These are phyloP conservation scores for Prunella fulvescens DNA, from an alignment of 2,113 vertebrate genomes.

Conservation along the genomic window DNA sequence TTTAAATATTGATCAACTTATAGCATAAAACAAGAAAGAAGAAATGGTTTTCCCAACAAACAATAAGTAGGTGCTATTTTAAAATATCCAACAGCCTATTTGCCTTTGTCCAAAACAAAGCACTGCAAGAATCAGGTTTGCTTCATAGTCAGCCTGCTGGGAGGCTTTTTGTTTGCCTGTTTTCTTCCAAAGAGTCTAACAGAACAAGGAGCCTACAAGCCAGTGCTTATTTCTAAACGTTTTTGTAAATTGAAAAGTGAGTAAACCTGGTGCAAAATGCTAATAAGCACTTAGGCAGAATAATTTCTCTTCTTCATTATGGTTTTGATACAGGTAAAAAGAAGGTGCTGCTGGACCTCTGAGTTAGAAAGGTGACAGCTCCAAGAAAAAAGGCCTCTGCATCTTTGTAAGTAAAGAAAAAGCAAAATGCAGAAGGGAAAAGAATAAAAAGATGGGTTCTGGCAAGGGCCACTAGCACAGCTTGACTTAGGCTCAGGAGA, in stretches of 20 bases:
- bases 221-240: not conserved
- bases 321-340: not conserved
- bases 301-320: not conserved
- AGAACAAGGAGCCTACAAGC: not conserved
- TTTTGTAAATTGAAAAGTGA: not conserved
- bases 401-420: not conserved
- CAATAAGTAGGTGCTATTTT: not conserved
- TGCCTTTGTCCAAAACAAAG: not conserved
- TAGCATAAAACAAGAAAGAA: not conserved
- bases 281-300: not conserved
- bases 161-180: not conserved
- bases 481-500: slow-evolving; percentile 12
- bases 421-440: not conserved
- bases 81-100: not conserved
- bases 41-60: not conserved
- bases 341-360: not conserved
- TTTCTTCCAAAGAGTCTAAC: not conserved
- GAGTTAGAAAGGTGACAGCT: not conserved
- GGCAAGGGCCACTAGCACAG: slow-evolving; percentile 33
- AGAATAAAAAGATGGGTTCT: not conserved
- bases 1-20: not conserved
- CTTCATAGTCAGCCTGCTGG: not conserved
- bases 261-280: not conserved
- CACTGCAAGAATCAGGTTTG: not conserved
- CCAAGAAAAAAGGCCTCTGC: not conserved